Evolutionary conservation across 2,888 invertebrate genomes (phyloP).

Genomic region (Encarsia formosa): DNA sequence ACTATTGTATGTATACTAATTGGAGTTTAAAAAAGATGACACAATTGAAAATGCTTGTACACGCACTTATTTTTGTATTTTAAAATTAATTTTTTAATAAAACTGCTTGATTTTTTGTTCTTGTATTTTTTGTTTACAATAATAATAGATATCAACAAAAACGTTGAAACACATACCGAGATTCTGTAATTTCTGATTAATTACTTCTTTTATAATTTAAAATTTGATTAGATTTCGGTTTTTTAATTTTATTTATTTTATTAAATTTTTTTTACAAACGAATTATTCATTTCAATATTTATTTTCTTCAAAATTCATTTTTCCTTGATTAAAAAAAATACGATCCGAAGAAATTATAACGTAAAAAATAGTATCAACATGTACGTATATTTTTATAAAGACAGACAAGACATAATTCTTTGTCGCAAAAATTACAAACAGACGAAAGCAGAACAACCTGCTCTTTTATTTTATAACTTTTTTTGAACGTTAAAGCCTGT

Average conservation of each 20-base stretch:
- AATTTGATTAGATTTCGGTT: conserved; percentile 23
- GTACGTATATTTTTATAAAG: conserved; percentile 43
- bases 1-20: background rate
- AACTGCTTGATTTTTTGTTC: too few relatives aligned
- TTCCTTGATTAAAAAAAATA: conserved; percentile 23
- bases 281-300: conserved; percentile 10
- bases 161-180: conserved; percentile 18
- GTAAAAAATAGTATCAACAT: conserved; percentile 38
- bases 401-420: conserved; percentile 35
- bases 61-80: conserved; percentile 11
- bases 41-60: too few relatives aligned
- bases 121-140: conserved; percentile 22
- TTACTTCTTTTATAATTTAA: conserved; percentile 18
- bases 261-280: conserved; percentile 18
- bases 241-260: too few relatives aligned
- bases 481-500: conserved; percentile 25
- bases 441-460: conserved; percentile 29
- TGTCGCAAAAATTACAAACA: conserved; percentile 37
- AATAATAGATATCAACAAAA: conserved; percentile 19
- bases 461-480: conserved; percentile 15
- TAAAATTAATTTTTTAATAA: conserved; percentile 29
- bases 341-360: conserved; percentile 26
- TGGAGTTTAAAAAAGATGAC: conserved; percentile 5
- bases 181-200: conserved; percentile 19
- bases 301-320: conserved; percentile 13